Evolutionary conservation across 2,113 vertebrate genomes (phyloP).

Genomic region (Xyliphius kryptos): DNA sequence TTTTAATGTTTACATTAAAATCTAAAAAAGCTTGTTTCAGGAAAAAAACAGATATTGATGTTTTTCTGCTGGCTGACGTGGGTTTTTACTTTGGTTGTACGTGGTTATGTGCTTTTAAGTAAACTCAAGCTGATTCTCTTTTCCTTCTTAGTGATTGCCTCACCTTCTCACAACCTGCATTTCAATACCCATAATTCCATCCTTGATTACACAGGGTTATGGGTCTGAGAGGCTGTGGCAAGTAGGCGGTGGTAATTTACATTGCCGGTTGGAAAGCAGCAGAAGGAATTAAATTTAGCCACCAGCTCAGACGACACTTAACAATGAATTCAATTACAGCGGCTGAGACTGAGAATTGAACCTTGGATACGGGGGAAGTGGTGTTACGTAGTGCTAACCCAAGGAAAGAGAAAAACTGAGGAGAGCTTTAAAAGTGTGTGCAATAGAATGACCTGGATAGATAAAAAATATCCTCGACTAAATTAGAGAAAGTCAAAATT

Average conservation of each 20-base stretch:
- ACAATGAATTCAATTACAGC: constrained; percentile 46
- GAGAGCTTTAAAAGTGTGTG: too few species aligned
- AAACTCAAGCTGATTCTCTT: neutral
- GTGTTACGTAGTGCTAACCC: neutral
- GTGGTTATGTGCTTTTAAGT: constrained; percentile 2
- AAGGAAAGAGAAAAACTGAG: too few species aligned
- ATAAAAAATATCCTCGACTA: too few species aligned
- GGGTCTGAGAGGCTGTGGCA: constrained; percentile 23
- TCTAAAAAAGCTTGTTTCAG: too few species aligned
- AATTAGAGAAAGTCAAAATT: too few species aligned
- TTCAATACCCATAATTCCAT: constrained; percentile 20
- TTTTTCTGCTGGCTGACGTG: too few species aligned
- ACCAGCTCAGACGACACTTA: constrained; percentile 14
- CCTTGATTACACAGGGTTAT: constrained; percentile 18
- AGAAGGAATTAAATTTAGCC: constrained; percentile 36
- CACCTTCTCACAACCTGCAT: constrained; percentile 6
- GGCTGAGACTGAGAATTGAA: constrained; percentile 7
- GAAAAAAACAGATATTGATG: too few species aligned
- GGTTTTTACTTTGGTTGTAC: too few species aligned
- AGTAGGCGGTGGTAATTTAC: constrained; percentile 44
- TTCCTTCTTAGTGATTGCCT: neutral
- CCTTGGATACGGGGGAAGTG: too few species aligned
- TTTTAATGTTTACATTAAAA: too few species aligned
- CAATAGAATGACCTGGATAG: constrained; percentile 1
- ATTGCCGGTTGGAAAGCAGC: constrained; percentile 34